A percentile compares a stretch with the other conserved stretches of the same genome.
Evolutionary conservation across 2,888 invertebrate genomes (phyloP).

Genomic region (Himalopsyche japonica): DNA sequence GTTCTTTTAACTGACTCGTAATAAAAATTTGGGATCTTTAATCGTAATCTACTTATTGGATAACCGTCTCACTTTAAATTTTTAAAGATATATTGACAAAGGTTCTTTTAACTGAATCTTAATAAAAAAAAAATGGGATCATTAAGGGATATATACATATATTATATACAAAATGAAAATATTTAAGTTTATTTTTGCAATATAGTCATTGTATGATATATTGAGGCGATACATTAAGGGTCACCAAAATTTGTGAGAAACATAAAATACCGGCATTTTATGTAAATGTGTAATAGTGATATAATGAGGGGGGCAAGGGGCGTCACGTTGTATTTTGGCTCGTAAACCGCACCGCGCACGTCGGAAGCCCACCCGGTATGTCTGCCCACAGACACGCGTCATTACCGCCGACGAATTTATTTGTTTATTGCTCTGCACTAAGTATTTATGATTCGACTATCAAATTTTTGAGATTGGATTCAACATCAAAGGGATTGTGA

Average conservation of each 20-base stretch:
- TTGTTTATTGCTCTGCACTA: slow-evolving; percentile 33
- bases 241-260: not conserved
- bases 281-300: not conserved
- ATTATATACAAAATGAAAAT: too few species aligned
- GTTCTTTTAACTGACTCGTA: too few species aligned
- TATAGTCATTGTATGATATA: not conserved
- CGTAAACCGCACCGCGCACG: not conserved
- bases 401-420: slow-evolving; percentile 28
- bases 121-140: too few species aligned
- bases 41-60: too few species aligned
- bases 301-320: not conserved
- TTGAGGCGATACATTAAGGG: not conserved
- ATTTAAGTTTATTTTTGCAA: too few species aligned
- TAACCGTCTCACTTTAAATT: too few species aligned
- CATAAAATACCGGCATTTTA: not conserved
- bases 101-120: too few species aligned
- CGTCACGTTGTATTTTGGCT: not conserved
- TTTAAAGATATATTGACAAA: too few species aligned
- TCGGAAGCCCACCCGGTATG: not conserved
- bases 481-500: not conserved
- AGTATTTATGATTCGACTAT: not conserved
- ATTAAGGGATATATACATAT: too few species aligned
- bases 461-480: not conserved
- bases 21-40: too few species aligned
- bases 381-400: slow-evolving; percentile 6